Base-by-base conservation (phyloP, 2,797 vertebrate genomes). In the Tokudaia muenninki region DNA sequence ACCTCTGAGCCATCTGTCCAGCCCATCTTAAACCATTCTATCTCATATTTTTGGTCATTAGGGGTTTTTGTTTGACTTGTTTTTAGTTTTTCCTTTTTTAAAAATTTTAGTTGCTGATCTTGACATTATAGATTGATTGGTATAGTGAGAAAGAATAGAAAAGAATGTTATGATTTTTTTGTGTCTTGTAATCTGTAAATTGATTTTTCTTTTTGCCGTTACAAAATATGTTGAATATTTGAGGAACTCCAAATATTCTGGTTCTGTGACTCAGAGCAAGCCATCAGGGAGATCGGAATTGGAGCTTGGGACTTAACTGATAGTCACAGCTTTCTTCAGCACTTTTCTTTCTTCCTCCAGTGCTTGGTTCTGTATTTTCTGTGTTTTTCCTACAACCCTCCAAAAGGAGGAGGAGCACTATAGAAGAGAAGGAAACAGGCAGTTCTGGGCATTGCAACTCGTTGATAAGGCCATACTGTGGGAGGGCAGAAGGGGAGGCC, bases 351-450 rank as follows among this genome's bases (percentile, higher is more conserved):
- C 41, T 5, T 91, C 47, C 24, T 17, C 10, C 65, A 37, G 31
- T 92, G 61, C 26, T 83, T 88, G 72, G 3, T 55, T 96, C 75
- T 44, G 1, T 21, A 26, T 75, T 87, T 59, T 95, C 83, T 6
- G n/a, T 55, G 72, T 31, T 88, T 78, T 91, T 6, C 24, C 41
- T 94, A 37, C 19, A 29, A 1, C 70, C 26, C 9, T 55, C 41
- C 52, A 29, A 26, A 55, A n/a, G 37, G 34, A 47, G 44, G 65
- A 24, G 52, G 37, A 59, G 22, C 4, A 7, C 70, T 87, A 17
- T 90, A 47, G 26, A 59, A 94, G 67, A 94, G 55, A 93, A 94
- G 75, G n/a, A 88, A 90, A 50, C 59, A 74, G 77, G 52, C 13
- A 83, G 67, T 63, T 90, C 70, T 52, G 31, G 26, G n/a, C 41